Conservation (phyloP, 2,888 invertebrate genomes). For the Rambutsinella grinnellia region DNA sequence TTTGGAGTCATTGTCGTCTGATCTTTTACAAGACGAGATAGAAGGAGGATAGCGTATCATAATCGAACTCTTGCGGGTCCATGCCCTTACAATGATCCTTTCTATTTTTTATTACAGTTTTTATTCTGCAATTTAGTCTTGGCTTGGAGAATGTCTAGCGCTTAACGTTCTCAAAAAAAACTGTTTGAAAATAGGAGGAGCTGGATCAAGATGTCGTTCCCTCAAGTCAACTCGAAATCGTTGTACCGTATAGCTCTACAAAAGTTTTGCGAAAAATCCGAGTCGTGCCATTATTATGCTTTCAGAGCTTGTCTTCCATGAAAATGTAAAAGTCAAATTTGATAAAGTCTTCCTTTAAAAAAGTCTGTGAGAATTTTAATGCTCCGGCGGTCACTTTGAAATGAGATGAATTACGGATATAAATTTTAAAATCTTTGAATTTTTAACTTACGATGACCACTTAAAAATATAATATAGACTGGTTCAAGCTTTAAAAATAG, state of each 20-base stretch:
- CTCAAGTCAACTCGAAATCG: constrained; percentile 11
- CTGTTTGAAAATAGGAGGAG: constrained; percentile 1
- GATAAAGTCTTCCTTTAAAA: no score
- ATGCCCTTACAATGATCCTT: not conserved
- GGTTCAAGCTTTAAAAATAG: no score
- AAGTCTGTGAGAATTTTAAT: no score
- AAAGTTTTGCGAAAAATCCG: no score
- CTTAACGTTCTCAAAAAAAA: no score
- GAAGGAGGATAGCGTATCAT: not conserved
- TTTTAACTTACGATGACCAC: no score
- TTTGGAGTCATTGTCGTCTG: not conserved
- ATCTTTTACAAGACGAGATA: not conserved
- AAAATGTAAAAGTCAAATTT: not conserved
- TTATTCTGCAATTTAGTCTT: not conserved
- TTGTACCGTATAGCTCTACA: constrained; percentile 1
- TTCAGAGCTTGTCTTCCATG: not conserved
- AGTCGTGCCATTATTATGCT: not conserved
- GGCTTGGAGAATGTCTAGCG: no score
- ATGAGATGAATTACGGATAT: no score
- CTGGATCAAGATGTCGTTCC: constrained; percentile 4
- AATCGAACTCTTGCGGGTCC: not conserved
- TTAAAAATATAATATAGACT: no score
- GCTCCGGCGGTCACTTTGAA: not conserved
- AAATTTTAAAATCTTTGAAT: no score
- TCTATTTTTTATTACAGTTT: not conserved